A percentile compares a stretch with the other conserved stretches of the same genome.
These are phyloP conservation scores for Disparrhopalites patrizii DNA, from an alignment of 2,888 invertebrate genomes.

Conservation along the genomic window DNA sequence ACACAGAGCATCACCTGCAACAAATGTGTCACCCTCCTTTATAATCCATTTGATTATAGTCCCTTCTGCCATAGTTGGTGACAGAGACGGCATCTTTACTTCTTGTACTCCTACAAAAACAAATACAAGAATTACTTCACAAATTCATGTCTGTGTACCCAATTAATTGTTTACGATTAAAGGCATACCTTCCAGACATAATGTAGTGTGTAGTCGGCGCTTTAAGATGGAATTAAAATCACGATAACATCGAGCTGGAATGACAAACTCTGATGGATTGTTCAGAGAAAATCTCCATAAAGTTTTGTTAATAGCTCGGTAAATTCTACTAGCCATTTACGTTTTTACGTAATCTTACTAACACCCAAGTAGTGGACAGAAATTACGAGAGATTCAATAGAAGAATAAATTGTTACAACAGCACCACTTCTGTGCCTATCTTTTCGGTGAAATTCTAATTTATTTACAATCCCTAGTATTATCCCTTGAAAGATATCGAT, in stretches of 20 bases:
- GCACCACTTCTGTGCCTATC: too few relatives aligned
- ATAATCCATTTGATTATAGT: conserved; percentile 60
- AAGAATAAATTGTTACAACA: too few relatives aligned
- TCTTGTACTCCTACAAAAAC: conserved; percentile 14
- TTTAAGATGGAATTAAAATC: neutral
- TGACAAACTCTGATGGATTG: conserved; percentile 6
- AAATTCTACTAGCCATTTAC: conserved; percentile 10
- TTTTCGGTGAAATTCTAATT: too few relatives aligned
- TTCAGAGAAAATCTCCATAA: conserved; percentile 19
- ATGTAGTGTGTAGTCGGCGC: conserved; percentile 2
- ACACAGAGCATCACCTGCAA: conserved; percentile 61
- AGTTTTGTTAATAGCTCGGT: conserved; percentile 1
- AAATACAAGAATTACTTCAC: neutral
- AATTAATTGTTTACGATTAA: neutral
- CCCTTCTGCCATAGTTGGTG: conserved; percentile 63
- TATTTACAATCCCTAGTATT: too few relatives aligned
- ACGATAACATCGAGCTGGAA: neutral
- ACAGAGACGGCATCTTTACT: conserved; percentile 59
- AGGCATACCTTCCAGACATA: conserved; percentile 12
- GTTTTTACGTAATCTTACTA: too few relatives aligned
- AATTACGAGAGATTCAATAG: too few relatives aligned
- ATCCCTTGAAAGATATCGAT: too few relatives aligned
- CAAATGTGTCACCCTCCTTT: conserved; percentile 57
- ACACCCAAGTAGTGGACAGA: too few relatives aligned
- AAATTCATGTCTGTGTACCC: neutral